A percentile compares a stretch with the other conserved stretches of the same genome.
phyloP scores from a whole-genome alignment of 1,140 invertebrate species.

The Drosophila grimshawi region DNA sequence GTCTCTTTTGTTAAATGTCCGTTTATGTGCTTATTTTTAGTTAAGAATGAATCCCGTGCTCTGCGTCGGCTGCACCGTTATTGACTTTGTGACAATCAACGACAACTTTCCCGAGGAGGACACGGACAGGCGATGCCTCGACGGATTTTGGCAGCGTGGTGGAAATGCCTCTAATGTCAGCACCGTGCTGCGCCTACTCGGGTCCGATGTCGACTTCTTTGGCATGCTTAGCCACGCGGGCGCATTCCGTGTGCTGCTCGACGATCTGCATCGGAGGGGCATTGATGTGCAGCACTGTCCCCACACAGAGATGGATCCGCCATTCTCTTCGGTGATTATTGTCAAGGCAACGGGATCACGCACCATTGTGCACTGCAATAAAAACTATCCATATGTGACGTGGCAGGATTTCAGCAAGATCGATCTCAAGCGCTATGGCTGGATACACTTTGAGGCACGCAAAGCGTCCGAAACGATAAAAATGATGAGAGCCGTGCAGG shows the following conservation, averaged over 20 bases:
- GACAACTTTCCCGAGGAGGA: conserved; percentile 86
- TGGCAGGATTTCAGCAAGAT: conserved; percentile 87
- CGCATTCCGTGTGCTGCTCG: conserved; percentile 86
- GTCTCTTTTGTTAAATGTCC: not conserved
- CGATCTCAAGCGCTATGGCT: conserved; percentile 86
- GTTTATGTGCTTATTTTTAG: not conserved
- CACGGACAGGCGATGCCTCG: conserved; percentile 86
- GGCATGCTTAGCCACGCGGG: conserved; percentile 85
- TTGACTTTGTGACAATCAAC: conserved; percentile 86
- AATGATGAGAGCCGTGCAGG: conserved; percentile 87
- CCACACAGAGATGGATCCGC: conserved; percentile 78
- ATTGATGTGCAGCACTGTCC: conserved; percentile 86
- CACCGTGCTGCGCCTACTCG: conserved; percentile 87
- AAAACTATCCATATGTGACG: conserved; percentile 87
- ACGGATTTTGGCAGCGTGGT: conserved; percentile 88
- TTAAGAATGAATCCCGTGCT: conserved; percentile 49
- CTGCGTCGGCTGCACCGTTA: conserved; percentile 85
- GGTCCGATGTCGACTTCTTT: conserved; percentile 86
- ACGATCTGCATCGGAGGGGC: conserved; percentile 86
- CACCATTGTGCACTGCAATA: conserved; percentile 89
- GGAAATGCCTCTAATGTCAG: conserved; percentile 91
- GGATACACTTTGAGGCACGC: conserved; percentile 91
- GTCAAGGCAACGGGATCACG: conserved; percentile 86
- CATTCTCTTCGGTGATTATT: conserved; percentile 86
- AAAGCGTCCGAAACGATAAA: conserved; percentile 86